Conservation (phyloP, 2,888 invertebrate genomes). For the Lomographa bimaculata region DNA sequence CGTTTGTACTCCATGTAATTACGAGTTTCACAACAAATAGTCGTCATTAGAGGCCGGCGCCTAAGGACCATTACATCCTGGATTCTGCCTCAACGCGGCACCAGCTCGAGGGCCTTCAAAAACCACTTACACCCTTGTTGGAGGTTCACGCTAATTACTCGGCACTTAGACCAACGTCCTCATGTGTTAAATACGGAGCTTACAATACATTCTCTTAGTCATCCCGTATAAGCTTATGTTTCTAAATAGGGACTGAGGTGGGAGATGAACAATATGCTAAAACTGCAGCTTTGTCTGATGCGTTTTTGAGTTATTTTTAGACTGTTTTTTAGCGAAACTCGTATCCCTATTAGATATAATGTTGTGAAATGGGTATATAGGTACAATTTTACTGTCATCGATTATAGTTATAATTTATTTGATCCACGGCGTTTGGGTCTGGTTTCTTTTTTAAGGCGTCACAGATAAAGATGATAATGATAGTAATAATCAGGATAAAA, state of each 20-base stretch:
- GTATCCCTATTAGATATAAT: too few relatives aligned
- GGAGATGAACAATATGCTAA: constrained; percentile 2
- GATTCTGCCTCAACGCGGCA: constrained; percentile 34
- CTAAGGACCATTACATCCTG: constrained; percentile 47
- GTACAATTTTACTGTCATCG: too few relatives aligned
- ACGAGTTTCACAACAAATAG: constrained; percentile 39
- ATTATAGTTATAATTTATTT: too few relatives aligned
- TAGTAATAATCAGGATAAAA: too few relatives aligned
- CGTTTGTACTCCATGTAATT: constrained; percentile 14
- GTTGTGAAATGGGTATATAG: too few relatives aligned
- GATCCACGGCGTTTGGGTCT: too few relatives aligned
- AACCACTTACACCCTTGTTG: constrained; percentile 44
- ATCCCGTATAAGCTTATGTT: constrained; percentile 9
- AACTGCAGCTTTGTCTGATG: too few relatives aligned
- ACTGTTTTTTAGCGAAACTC: too few relatives aligned
- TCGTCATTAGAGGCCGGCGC: constrained; percentile 52
- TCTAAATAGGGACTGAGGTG: constrained; percentile 11
- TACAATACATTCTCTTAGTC: constrained; percentile 23
- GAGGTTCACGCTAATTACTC: constrained; percentile 60
- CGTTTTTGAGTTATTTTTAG: too few relatives aligned
- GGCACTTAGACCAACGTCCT: constrained; percentile 33
- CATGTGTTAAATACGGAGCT: constrained; percentile 9
- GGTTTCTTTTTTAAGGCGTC: too few relatives aligned
- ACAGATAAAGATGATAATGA: too few relatives aligned
- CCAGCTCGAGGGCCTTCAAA: constrained; percentile 38